A percentile compares a stretch with the other conserved stretches of the same genome.
Conservation (phyloP, 2,797 vertebrate species). For the Euphonia xanthogaster region DNA sequence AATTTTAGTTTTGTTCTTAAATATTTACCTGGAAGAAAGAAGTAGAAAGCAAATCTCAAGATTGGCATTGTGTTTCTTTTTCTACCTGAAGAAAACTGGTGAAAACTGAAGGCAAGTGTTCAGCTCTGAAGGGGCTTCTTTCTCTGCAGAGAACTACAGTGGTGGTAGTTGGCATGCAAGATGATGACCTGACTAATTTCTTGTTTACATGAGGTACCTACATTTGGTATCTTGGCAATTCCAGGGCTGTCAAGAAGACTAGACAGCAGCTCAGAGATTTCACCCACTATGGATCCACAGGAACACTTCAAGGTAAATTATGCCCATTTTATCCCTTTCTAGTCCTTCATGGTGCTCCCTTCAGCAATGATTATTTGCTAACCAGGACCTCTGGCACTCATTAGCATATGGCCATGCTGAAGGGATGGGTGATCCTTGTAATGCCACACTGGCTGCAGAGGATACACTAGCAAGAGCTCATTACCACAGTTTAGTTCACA, state of each 20-base stretch:
- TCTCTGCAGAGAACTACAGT: not conserved
- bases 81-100: not conserved
- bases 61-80: not conserved
- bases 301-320: not conserved
- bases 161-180: not conserved
- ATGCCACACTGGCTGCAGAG: rapidly evolving
- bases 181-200: not conserved
- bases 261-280: not conserved
- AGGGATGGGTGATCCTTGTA: not conserved
- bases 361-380: not conserved
- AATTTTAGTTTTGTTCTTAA: not conserved
- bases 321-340: not conserved
- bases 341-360: not conserved
- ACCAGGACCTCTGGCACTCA: not conserved
- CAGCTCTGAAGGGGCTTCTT: not conserved
- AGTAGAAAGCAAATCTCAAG: not conserved
- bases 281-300: rapidly evolving
- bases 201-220: not conserved
- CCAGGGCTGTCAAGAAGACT: not conserved
- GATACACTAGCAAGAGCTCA: not conserved
- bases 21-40: not conserved
- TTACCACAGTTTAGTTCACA: not conserved
- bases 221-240: not conserved
- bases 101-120: not conserved
- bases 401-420: not conserved